Evolutionary conservation across 2,888 invertebrate species (phyloP).

Genomic region (Drosophila phalerata): DNA sequence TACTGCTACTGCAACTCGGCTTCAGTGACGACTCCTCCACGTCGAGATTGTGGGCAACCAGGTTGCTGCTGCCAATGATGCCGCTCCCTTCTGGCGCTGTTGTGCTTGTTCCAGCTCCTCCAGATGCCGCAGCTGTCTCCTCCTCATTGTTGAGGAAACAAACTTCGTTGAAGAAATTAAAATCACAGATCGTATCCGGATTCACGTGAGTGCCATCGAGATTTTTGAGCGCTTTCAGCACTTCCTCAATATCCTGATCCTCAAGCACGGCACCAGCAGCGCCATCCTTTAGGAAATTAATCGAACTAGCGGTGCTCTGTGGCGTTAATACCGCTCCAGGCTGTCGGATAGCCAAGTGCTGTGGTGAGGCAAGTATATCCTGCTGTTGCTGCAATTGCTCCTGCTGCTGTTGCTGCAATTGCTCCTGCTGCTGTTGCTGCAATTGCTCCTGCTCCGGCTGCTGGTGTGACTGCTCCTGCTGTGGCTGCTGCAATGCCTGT

Average conservation of each 20-base stretch:
- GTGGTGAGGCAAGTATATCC: conserved; percentile 51
- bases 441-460: too few species aligned
- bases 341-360: conserved; percentile 38
- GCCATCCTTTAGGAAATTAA: conserved; percentile 83
- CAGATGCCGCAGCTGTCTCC: conserved; percentile 30
- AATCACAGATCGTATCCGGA: conserved; percentile 82
- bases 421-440: too few species aligned
- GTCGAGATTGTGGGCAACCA: conserved; percentile 2
- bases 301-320: conserved; percentile 72
- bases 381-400: conserved; percentile 44
- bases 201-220: conserved; percentile 86
- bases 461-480: neutral
- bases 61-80: neutral
- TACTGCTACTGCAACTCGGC: conserved; percentile 15
- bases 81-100: conserved; percentile 1
- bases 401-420: conserved; percentile 33
- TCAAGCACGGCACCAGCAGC: conserved; percentile 87
- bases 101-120: neutral
- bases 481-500: neutral
- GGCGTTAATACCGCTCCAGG: conserved; percentile 71
- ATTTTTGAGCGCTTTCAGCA: conserved; percentile 92
- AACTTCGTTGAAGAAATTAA: conserved; percentile 83
- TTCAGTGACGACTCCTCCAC: conserved; percentile 44
- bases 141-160: conserved; percentile 69
- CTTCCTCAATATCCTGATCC: conserved; percentile 90